These are phyloP conservation scores for Macrocentrus cingulum DNA, from an alignment of 1,140 invertebrate species.

Conservation along the genomic window DNA sequence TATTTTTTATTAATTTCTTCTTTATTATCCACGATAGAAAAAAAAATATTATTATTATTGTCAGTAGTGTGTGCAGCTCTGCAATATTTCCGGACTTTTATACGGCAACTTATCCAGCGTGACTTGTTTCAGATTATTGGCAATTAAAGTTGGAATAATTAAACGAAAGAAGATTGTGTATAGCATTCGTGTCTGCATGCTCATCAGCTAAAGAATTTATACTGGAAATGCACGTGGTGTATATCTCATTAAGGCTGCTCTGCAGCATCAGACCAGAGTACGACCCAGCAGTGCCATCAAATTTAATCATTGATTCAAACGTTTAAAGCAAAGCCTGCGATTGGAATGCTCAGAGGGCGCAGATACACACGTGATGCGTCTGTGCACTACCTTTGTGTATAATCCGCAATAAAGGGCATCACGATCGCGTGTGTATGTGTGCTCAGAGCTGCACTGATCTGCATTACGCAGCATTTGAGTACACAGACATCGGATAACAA, in stretches of 20 bases:
- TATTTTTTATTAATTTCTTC: too few relatives aligned
- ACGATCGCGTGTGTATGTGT: too few relatives aligned
- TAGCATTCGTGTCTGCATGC: too few relatives aligned
- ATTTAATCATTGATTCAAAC: background rate
- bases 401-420: too few relatives aligned
- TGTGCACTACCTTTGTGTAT: too few relatives aligned
- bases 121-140: background rate
- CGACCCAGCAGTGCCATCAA: background rate
- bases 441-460: background rate
- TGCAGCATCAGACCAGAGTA: too few relatives aligned
- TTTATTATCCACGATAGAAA: background rate
- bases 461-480: background rate
- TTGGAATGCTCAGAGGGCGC: background rate
- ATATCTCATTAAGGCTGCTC: too few relatives aligned
- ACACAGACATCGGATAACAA: conserved; percentile 14
- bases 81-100: background rate
- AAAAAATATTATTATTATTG: too few relatives aligned
- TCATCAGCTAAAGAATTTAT: too few relatives aligned
- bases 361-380: too few relatives aligned
- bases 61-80: background rate
- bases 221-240: too few relatives aligned
- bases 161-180: background rate
- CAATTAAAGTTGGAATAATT: conserved; percentile 3
- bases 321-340: background rate
- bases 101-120: background rate